Base-by-base conservation (phyloP, 2,888 invertebrate genomes). In the Thecocarcelia acutangulata region DNA sequence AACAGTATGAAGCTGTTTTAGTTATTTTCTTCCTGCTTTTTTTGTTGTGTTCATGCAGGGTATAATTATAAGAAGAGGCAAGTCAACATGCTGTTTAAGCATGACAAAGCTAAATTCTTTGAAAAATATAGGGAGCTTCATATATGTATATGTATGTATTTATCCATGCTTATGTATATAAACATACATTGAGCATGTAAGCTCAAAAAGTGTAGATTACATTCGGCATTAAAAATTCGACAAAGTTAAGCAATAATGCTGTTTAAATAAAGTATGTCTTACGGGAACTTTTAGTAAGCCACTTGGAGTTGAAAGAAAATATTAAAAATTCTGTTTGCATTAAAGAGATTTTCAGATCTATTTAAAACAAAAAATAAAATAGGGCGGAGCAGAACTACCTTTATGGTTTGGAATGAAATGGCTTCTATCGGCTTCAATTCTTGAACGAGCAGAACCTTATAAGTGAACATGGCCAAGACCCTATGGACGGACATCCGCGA, bases 31-130 rank as follows among this genome's bases (percentile, higher is more conserved):
- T 48, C n/a, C 2, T 2, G 11, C 28, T n/a, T 46, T n/a, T 19
- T n/a, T 28, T 21, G 19, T 12, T 70, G 54, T 37, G 37, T 3
- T 37, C 9, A 80, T 70, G 28, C 59, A n/a, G 46, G 21, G 66
- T 70, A 80, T 80, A 80, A 80, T 80, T 76, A 75, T 70, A 64
- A 42, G 9, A 33, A 28, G 44, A 54, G 66, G 59, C 64, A 75
- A 76, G 48, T 80, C 70, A 72, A 70, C 70, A 58, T 80, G 44
- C 52, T 75, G 24, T 54, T 63, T 28, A 56, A 68, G 52, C 12
- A 59, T 42, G 21, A 54, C 54, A 58, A 44, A 24, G 40, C 17
- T 8, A 37, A 33, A 15, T 13, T 56, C 61, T 13, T 52, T 44
- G 37, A 13, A 12, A 8, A 12, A 21, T n/a, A 58, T 6, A 13